Evolutionary conservation across 1,140 invertebrate species (phyloP).

Genomic region (Ephestia elutella): DNA sequence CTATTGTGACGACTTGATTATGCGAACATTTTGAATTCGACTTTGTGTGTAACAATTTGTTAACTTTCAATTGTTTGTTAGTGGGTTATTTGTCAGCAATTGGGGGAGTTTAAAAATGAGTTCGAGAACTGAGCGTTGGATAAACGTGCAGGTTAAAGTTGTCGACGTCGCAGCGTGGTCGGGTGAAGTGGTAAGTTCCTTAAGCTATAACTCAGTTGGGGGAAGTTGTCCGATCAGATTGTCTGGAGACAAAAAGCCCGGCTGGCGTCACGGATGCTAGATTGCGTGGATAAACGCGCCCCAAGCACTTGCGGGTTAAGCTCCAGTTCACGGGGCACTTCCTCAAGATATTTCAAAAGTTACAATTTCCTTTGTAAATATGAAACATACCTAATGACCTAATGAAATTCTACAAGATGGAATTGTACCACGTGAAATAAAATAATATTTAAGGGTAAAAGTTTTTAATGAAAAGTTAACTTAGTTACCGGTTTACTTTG

Average conservation of each 20-base stretch:
- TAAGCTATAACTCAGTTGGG: slow-evolving; percentile 37
- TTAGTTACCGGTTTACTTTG: no score
- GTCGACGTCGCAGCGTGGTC: slow-evolving; percentile 19
- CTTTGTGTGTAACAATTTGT: background rate
- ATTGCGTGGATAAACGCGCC: slow-evolving; percentile 38
- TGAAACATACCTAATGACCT: no score
- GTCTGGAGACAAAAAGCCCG: slow-evolving; percentile 37
- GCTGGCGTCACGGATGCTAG: slow-evolving; percentile 36
- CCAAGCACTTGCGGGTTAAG: slow-evolving; percentile 24
- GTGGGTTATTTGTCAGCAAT: no score
- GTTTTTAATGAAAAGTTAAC: no score
- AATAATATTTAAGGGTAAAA: no score
- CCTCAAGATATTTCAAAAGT: background rate
- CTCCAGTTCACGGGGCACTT: slow-evolving; percentile 12
- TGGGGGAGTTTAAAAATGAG: background rate
- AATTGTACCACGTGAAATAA: no score
- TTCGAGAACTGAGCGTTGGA: slow-evolving; percentile 12
- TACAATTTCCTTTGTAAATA: background rate
- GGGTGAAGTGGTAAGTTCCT: slow-evolving; percentile 36
- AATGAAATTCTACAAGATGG: no score
- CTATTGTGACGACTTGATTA: slow-evolving; percentile 4
- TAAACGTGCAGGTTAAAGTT: slow-evolving; percentile 31
- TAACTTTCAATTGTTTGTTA: no score
- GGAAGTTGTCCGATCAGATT: slow-evolving; percentile 53
- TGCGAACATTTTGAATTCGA: background rate